A percentile compares a stretch with the other conserved stretches of the same genome.
Evolutionary conservation across 2,797 vertebrate genomes (phyloP).

Genomic region (Urosaurus nigricauda): DNA sequence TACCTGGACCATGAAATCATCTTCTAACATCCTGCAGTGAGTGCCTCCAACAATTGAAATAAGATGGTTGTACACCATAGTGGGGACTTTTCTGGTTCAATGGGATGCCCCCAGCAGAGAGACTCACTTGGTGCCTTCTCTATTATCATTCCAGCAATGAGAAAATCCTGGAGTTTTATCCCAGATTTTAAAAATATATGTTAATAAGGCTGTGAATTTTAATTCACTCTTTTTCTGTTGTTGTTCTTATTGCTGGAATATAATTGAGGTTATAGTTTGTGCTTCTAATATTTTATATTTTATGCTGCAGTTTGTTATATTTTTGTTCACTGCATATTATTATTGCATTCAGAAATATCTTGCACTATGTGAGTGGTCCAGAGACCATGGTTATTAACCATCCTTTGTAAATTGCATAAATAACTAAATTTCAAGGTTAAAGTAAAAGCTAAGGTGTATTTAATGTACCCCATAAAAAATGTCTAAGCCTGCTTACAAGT

Average conservation of each 20-base stretch:
- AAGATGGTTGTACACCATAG: not conserved
- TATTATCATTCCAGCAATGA: not conserved
- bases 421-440: slow-evolving; percentile 2
- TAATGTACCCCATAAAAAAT: not conserved
- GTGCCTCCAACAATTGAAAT: not conserved
- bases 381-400: not conserved
- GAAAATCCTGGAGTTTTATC: not conserved
- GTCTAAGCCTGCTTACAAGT: not conserved
- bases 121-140: no score
- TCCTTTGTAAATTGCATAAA: no score
- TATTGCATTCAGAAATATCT: not conserved
- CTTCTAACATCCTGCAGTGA: not conserved
- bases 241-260: not conserved
- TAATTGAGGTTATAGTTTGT: not conserved
- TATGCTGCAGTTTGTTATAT: not conserved
- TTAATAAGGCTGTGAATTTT: not conserved
- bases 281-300: not conserved
- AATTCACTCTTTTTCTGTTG: not conserved
- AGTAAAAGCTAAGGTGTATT: not conserved
- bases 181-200: not conserved
- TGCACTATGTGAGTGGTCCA: not conserved
- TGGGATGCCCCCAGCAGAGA: not conserved
- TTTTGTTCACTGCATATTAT: not conserved
- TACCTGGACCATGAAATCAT: not conserved
- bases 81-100: not conserved